phyloP scores from a whole-genome alignment of 35 echinoderm and acorn worm genomes.

The Lytechinus pictus region DNA sequence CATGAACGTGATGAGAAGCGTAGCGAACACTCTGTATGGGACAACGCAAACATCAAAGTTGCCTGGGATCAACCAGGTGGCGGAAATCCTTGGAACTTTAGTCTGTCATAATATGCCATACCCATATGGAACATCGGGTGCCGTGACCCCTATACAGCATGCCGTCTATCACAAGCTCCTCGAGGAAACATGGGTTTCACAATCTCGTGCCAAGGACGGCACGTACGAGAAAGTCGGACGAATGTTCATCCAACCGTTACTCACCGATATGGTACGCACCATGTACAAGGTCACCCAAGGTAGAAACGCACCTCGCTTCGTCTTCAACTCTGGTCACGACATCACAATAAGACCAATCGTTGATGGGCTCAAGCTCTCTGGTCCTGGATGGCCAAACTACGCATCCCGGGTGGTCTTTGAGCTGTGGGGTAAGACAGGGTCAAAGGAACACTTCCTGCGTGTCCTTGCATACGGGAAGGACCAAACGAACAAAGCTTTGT shows the following conservation, averaged over 20 bases:
- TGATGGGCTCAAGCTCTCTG: slow-evolving; percentile 53
- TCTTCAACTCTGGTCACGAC: slow-evolving; percentile 71
- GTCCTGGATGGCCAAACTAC: slow-evolving; percentile 62
- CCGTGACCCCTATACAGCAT: background rate
- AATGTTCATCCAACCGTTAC: slow-evolving; percentile 61
- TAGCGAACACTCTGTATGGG: slow-evolving; percentile 15
- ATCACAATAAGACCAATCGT: slow-evolving; percentile 61
- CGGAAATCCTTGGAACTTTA: slow-evolving; percentile 44
- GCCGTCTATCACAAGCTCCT: slow-evolving; percentile 45
- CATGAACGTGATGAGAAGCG: slow-evolving; percentile 21
- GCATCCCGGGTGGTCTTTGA: slow-evolving; percentile 66
- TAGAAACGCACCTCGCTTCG: slow-evolving; percentile 25
- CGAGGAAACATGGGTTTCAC: background rate
- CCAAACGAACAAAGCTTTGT: slow-evolving; percentile 31
- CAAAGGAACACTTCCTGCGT: slow-evolving; percentile 48
- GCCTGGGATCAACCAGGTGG: slow-evolving; percentile 27
- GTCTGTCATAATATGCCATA: slow-evolving; percentile 57
- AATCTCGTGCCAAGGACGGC: slow-evolving; percentile 26
- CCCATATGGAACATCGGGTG: slow-evolving; percentile 51
- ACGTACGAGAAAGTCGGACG: slow-evolving; percentile 59
- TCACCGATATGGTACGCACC: background rate
- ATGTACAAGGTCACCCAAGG: slow-evolving; percentile 56
- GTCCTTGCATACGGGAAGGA: slow-evolving; percentile 62
- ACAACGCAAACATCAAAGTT: background rate
- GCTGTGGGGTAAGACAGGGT: slow-evolving; percentile 39